These are phyloP conservation scores for Zenarchopterus dispar DNA, from an alignment of 2,797 vertebrate species.

Conservation along the genomic window DNA sequence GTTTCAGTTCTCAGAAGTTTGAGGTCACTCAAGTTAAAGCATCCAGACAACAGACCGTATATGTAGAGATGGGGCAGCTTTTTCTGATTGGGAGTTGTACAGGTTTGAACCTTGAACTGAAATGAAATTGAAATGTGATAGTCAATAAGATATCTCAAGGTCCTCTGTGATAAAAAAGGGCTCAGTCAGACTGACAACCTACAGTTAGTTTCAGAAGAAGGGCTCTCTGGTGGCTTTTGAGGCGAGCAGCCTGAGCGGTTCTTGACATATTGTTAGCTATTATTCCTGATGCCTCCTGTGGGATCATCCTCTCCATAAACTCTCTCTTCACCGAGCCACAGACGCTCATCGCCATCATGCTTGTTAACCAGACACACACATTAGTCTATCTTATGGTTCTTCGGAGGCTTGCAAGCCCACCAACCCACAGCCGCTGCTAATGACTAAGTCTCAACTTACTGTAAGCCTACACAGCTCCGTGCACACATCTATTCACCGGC, in stretches of 20 bases:
- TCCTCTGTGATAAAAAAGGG: constrained; percentile 26
- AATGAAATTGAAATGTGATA: constrained; percentile 12
- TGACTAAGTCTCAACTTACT: constrained; percentile 54
- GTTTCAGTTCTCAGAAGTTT: no score
- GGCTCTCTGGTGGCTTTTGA: constrained; percentile 59
- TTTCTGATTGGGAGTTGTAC: constrained; percentile 4
- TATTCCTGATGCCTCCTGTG: constrained; percentile 69
- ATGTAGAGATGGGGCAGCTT: background rate
- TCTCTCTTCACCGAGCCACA: constrained; percentile 59
- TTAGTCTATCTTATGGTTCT: constrained; percentile 77
- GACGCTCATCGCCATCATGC: constrained; percentile 65
- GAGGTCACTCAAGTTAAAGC: no score
- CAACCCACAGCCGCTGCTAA: constrained; percentile 68
- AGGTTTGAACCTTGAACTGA: constrained; percentile 3
- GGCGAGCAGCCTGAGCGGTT: constrained; percentile 56
- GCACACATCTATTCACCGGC: background rate
- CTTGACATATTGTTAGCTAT: constrained; percentile 71
- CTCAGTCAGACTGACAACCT: constrained; percentile 13
- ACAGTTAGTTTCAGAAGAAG: constrained; percentile 30
- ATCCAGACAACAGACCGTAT: no score
- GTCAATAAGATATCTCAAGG: constrained; percentile 35
- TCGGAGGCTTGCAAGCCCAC: constrained; percentile 66
- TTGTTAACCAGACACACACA: constrained; percentile 80
- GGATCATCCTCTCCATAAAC: constrained; percentile 73
- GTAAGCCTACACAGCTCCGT: no score